A percentile compares a stretch with the other conserved stretches of the same genome.
phyloP scores from a whole-genome alignment of 2,113 vertebrate genomes.

The Himantopus leucocephalus region DNA sequence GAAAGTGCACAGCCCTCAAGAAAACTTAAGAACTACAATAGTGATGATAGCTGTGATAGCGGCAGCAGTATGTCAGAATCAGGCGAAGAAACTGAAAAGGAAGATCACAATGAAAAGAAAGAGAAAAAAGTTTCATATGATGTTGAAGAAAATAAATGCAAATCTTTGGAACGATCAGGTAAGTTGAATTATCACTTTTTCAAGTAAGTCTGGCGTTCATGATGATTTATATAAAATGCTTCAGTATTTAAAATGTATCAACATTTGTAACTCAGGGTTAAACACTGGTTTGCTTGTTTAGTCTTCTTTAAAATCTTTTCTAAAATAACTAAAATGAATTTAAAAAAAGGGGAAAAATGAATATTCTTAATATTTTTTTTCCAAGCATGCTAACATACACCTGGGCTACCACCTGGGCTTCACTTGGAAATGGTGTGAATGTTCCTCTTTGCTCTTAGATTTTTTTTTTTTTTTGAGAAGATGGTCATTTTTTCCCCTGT shows the following conservation, averaged over 20 bases:
- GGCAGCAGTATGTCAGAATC: conserved; percentile 81
- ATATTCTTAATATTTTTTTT: neutral
- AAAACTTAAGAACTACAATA: conserved; percentile 74
- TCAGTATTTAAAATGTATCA: neutral
- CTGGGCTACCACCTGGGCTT: neutral
- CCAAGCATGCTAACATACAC: neutral
- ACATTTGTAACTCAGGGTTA: neutral
- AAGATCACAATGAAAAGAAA: conserved; percentile 73
- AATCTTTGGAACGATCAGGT: conserved; percentile 88
- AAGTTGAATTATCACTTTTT: conserved; percentile 48
- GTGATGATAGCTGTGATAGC: conserved; percentile 82
- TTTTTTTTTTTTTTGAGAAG: neutral
- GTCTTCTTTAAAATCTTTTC: neutral
- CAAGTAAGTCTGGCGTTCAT: neutral
- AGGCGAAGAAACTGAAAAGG: conserved; percentile 76
- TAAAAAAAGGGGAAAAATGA: neutral
- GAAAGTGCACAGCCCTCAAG: conserved; percentile 83
- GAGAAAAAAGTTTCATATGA: conserved; percentile 86
- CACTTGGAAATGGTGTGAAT: neutral
- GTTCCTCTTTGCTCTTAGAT: neutral
- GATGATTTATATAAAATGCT: neutral
- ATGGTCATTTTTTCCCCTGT: neutral
- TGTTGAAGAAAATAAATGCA: conserved; percentile 80
- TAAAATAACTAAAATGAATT: neutral
- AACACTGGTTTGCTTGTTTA: neutral